A percentile compares a stretch with the other conserved stretches of the same genome.
Conservation (phyloP, 2,113 vertebrate species). For the Picathartes gymnocephalus region DNA sequence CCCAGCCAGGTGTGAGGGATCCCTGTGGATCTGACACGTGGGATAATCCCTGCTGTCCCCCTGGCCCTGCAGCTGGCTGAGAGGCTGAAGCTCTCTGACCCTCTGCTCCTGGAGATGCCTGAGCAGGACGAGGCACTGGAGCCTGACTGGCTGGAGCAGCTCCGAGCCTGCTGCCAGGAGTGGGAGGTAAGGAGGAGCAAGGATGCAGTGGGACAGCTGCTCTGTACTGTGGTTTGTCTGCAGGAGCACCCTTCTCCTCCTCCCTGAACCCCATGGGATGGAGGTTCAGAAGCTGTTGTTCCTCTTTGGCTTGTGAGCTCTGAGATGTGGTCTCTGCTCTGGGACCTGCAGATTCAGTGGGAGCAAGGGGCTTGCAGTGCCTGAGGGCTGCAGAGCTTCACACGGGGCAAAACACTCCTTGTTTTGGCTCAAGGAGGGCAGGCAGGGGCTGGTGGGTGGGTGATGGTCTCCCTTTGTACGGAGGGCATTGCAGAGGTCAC, state of each 20-base stretch:
- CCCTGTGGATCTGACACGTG: accelerated
- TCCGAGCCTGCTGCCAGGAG: slow-evolving; percentile 55
- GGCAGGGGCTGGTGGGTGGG: not conserved
- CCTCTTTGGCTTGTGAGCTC: not conserved
- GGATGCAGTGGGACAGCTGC: not conserved
- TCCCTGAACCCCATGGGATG: not conserved
- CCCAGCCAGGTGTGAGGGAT: accelerated
- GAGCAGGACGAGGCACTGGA: slow-evolving; percentile 57
- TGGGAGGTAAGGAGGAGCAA: slow-evolving; percentile 62
- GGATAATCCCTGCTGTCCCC: not conserved
- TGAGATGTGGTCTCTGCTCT: not conserved
- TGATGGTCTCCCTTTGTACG: not conserved
- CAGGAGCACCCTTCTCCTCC: not conserved
- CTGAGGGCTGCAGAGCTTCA: not conserved
- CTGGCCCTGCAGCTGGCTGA: slow-evolving; percentile 77
- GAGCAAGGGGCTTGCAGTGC: not conserved
- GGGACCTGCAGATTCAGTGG: not conserved
- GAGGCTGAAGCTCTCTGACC: slow-evolving; percentile 79
- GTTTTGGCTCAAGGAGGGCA: not conserved
- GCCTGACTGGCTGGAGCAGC: slow-evolving; percentile 78
- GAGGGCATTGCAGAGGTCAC: not conserved
- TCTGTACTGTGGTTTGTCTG: not conserved
- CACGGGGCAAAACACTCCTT: not conserved
- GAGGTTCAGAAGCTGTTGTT: not conserved
- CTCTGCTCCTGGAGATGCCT: slow-evolving; percentile 69